A percentile compares a stretch with the other conserved stretches of the same genome.
These are phyloP conservation scores for Ceriagrion tenellum DNA, from an alignment of 2,888 invertebrate genomes.

Conservation along the genomic window DNA sequence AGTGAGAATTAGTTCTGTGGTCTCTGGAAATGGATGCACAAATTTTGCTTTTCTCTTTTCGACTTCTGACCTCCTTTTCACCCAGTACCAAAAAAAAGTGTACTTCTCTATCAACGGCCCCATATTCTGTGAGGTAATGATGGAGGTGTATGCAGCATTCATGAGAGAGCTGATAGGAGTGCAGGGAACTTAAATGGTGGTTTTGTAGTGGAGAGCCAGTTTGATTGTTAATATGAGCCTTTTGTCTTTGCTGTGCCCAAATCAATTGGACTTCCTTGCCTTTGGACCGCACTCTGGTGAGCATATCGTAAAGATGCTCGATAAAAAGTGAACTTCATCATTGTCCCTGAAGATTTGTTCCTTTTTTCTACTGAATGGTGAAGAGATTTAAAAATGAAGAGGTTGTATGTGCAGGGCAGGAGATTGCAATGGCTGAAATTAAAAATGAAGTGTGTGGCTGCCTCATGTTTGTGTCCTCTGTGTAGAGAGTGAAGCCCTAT, in stretches of 20 bases:
- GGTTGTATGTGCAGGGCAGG: slow-evolving; percentile 58
- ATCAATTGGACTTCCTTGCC: slow-evolving; percentile 55
- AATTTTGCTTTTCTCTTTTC: slow-evolving; percentile 41
- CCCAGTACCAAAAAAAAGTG: slow-evolving; percentile 17
- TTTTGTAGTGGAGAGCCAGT: slow-evolving; percentile 34
- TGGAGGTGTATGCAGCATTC: background rate
- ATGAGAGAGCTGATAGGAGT: slow-evolving; percentile 43
- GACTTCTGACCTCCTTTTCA: background rate
- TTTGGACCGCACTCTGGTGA: slow-evolving; percentile 35
- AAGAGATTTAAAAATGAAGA: slow-evolving; percentile 39
- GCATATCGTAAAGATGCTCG: slow-evolving; percentile 33
- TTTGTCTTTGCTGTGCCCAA: slow-evolving; percentile 49
- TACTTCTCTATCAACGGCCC: slow-evolving; percentile 30
- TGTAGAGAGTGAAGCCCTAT: slow-evolving; percentile 57
- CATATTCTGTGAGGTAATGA: slow-evolving; percentile 1
- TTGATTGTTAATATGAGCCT: slow-evolving; percentile 47
- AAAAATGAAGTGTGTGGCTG: slow-evolving; percentile 30
- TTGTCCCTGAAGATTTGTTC: slow-evolving; percentile 62
- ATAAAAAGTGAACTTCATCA: slow-evolving; percentile 49
- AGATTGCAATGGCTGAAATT: slow-evolving; percentile 45
- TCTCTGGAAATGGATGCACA: slow-evolving; percentile 64
- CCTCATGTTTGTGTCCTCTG: slow-evolving; percentile 52
- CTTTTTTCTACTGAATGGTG: slow-evolving; percentile 64
- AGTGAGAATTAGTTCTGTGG: slow-evolving; percentile 57
- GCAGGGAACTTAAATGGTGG: slow-evolving; percentile 34